phyloP scores from a whole-genome alignment of 2,888 invertebrate genomes.

The Galerucella calmariensis region DNA sequence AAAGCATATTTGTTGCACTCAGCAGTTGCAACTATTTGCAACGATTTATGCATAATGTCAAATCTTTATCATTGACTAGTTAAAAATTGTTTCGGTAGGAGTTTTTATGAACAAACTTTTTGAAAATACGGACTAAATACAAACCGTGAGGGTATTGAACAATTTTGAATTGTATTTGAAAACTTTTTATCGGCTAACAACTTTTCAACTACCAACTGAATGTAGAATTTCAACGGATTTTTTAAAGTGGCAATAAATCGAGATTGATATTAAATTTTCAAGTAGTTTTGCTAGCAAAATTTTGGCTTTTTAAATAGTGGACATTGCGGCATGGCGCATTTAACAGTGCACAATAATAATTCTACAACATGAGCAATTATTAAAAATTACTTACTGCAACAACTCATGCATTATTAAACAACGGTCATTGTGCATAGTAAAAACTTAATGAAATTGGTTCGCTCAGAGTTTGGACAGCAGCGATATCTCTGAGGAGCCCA shows the following conservation, averaged over 20 bases:
- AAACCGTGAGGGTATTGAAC: not conserved
- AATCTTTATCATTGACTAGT: not conserved
- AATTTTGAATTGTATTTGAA: not conserved
- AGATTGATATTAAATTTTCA: slow-evolving; percentile 14
- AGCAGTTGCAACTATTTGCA: no score
- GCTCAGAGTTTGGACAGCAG: slow-evolving; percentile 37
- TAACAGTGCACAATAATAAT: slow-evolving; percentile 64
- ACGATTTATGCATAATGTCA: no score
- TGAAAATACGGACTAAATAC: not conserved
- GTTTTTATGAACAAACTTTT: not conserved
- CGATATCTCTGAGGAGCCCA: slow-evolving; percentile 46
- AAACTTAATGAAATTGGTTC: slow-evolving; percentile 29
- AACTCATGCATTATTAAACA: slow-evolving; percentile 60
- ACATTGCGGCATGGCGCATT: slow-evolving; percentile 61
- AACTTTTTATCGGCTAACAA: slow-evolving; percentile 3
- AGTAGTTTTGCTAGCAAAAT: slow-evolving; percentile 26
- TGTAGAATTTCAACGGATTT: not conserved
- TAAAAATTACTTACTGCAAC: slow-evolving; percentile 60
- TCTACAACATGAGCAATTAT: slow-evolving; percentile 64
- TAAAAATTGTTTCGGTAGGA: not conserved
- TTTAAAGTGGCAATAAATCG: slow-evolving; percentile 9
- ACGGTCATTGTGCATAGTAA: slow-evolving; percentile 58
- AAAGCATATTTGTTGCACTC: no score
- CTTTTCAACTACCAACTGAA: not conserved
- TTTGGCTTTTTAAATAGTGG: slow-evolving; percentile 54